Conservation (phyloP, 1,140 invertebrate species). For the Diprion similis region DNA sequence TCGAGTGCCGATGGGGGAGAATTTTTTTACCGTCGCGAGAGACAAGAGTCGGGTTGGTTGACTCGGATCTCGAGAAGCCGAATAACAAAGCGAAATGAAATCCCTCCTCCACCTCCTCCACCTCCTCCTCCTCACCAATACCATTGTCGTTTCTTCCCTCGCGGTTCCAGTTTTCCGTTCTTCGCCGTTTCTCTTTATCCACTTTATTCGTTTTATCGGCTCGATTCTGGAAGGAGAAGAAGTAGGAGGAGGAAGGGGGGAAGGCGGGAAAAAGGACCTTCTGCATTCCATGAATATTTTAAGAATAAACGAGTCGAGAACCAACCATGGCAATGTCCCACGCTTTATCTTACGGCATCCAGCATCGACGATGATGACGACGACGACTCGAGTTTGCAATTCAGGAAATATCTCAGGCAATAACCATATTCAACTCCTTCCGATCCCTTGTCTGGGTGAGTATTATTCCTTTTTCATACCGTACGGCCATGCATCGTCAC, state of each 20-base stretch:
- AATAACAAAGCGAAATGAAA: too few species aligned
- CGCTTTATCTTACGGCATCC: neutral
- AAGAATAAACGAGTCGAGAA: neutral
- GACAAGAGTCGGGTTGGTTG: too few species aligned
- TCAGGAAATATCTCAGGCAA: neutral
- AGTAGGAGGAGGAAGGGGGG: too few species aligned
- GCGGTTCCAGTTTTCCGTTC: neutral
- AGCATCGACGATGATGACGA: neutral
- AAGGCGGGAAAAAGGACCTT: neutral
- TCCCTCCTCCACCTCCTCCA: too few species aligned
- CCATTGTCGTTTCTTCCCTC: neutral
- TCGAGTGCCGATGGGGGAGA: too few species aligned
- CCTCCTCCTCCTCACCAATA: neutral
- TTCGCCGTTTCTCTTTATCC: neutral
- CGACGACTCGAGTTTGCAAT: neutral
- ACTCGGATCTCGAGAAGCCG: too few species aligned
- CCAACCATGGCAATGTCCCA: neutral
- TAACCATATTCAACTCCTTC: neutral
- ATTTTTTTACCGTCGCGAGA: too few species aligned
- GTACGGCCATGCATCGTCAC: too few species aligned
- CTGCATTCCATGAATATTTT: conserved; percentile 1
- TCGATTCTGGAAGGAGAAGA: neutral
- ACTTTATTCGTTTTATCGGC: neutral
- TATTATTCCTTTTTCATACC: too few species aligned
- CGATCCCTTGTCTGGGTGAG: too few species aligned